These are phyloP conservation scores for Nipponacmea schrenckii DNA, from an alignment of 2,888 invertebrate genomes.

Conservation along the genomic window DNA sequence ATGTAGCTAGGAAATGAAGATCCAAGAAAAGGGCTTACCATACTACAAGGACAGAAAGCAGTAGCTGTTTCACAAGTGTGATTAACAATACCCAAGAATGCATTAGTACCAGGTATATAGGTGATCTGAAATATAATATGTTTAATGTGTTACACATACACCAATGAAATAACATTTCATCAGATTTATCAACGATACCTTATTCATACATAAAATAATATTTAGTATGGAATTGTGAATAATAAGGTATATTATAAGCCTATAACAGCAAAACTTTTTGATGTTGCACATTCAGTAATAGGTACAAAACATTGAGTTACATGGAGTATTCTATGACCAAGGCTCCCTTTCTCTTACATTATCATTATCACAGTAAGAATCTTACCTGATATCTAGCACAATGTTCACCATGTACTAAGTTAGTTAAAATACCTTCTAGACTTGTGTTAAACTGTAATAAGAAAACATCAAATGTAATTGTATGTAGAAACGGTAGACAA, in stretches of 20 bases:
- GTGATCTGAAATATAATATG: slow-evolving; percentile 60
- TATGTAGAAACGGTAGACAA: not conserved
- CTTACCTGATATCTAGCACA: slow-evolving; percentile 86
- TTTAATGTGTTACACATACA: slow-evolving; percentile 3
- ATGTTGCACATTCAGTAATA: too few relatives aligned
- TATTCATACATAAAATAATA: not conserved
- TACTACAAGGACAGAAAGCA: slow-evolving; percentile 91
- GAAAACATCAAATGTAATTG: not conserved
- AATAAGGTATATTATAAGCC: not conserved
- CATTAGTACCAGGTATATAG: slow-evolving; percentile 85
- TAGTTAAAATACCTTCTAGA: slow-evolving; percentile 80
- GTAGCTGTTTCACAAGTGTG: slow-evolving; percentile 82
- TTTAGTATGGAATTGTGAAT: not conserved
- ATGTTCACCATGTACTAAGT: slow-evolving; percentile 87
- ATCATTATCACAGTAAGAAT: too few relatives aligned
- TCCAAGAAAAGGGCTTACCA: slow-evolving; percentile 69
- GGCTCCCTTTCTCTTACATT: too few relatives aligned
- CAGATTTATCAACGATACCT: not conserved
- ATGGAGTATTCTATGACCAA: too few relatives aligned
- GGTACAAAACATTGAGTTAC: too few relatives aligned
- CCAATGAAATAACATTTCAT: not conserved
- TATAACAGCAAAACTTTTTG: too few relatives aligned
- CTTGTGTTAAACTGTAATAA: slow-evolving; percentile 82
- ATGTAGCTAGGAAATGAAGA: too few relatives aligned
- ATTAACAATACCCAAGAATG: slow-evolving; percentile 88